Evolutionary conservation across 2,888 invertebrate genomes (phyloP).

Genomic region (Nemurella pictetii): DNA sequence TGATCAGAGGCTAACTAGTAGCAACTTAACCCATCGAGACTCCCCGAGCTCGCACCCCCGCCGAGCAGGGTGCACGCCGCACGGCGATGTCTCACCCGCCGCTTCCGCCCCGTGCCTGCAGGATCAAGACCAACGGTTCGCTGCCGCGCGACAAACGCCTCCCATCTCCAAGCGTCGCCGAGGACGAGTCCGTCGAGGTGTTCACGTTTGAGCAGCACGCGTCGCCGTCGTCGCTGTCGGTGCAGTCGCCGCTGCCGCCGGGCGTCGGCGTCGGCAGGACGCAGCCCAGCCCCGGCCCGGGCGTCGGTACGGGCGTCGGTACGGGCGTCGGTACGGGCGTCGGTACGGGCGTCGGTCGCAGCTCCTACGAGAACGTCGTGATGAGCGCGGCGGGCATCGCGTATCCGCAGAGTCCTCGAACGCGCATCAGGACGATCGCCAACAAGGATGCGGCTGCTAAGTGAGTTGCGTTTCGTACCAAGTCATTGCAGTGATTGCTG

Average conservation of each 20-base stretch:
- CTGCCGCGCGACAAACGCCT: slow-evolving; percentile 67
- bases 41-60: no score
- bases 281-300: not conserved
- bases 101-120: slow-evolving; percentile 50
- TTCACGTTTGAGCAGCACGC: slow-evolving; percentile 45
- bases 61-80: slow-evolving; percentile 1
- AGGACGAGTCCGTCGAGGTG: slow-evolving; percentile 46
- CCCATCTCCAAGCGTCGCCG: slow-evolving; percentile 47
- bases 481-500: no score
- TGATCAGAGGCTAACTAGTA: no score
- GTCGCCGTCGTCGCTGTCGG: slow-evolving; percentile 37
- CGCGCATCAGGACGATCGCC: slow-evolving; percentile 48
- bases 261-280: not conserved
- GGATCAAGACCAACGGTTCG: slow-evolving; percentile 90
- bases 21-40: no score
- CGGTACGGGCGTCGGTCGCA: slow-evolving; percentile 37
- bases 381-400: slow-evolving; percentile 42
- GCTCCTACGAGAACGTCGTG: slow-evolving; percentile 50
- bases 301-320: not conserved
- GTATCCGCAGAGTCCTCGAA: slow-evolving; percentile 51
- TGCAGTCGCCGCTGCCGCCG: slow-evolving; percentile 50
- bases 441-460: slow-evolving; percentile 27
- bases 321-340: no score
- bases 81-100: not conserved
- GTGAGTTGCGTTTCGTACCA: not conserved